Evolutionary conservation across 2,888 invertebrate genomes (phyloP).

Genomic region (Pelosia muscerda): DNA sequence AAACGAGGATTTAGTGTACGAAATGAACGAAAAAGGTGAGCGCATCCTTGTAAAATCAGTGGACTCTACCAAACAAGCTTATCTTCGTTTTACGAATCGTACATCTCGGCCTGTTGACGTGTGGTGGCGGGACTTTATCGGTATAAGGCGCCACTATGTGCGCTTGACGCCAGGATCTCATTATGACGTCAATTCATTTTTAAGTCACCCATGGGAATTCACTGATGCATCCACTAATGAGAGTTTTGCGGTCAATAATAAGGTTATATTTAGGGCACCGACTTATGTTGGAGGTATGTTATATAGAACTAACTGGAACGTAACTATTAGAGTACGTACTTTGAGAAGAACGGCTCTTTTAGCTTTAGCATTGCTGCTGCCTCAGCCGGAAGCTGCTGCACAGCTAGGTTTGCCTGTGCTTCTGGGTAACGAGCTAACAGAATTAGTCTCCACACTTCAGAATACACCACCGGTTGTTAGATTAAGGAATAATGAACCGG

Average conservation of each 20-base stretch:
- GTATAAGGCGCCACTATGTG: slow-evolving; percentile 87
- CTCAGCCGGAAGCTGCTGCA: slow-evolving; percentile 9
- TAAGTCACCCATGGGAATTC: slow-evolving; percentile 95
- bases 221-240: slow-evolving; percentile 90
- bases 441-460: slow-evolving; percentile 13
- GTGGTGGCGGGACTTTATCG: slow-evolving; percentile 93
- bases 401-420: slow-evolving; percentile 14
- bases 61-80: slow-evolving; percentile 63
- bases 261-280: slow-evolving; percentile 80
- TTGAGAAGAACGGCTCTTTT: slow-evolving; percentile 14
- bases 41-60: slow-evolving; percentile 68
- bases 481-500: slow-evolving; percentile 1
- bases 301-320: slow-evolving; percentile 79
- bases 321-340: slow-evolving; percentile 81
- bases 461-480: slow-evolving; percentile 12
- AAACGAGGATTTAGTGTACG: slow-evolving; percentile 63
- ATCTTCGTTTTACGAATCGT: slow-evolving; percentile 71
- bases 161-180: slow-evolving; percentile 85
- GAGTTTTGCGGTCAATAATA: slow-evolving; percentile 85
- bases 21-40: slow-evolving; percentile 71
- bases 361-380: slow-evolving; percentile 21
- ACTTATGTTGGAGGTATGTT: slow-evolving; percentile 64
- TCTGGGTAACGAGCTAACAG: slow-evolving; percentile 10
- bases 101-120: slow-evolving; percentile 85
- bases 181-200: slow-evolving; percentile 91